A percentile compares a stretch with the other conserved stretches of the same genome.
phyloP scores from a whole-genome alignment of 2,888 invertebrate genomes.

The Pimpla rufipes region DNA sequence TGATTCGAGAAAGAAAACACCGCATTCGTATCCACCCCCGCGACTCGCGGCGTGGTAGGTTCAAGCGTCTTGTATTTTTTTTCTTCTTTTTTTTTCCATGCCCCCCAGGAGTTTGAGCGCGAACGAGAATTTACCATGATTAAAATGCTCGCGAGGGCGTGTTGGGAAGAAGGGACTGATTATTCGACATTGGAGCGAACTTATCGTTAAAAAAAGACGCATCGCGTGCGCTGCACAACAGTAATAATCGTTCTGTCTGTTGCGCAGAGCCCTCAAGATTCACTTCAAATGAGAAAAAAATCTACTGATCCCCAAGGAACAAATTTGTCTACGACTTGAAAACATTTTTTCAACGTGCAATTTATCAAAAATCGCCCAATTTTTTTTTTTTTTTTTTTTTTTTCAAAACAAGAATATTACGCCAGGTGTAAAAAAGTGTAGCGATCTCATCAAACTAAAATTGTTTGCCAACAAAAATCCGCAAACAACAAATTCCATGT shows the following conservation, averaged over 20 bases:
- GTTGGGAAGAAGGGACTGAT: slow-evolving; percentile 18
- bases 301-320: too few relatives aligned
- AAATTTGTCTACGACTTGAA: too few relatives aligned
- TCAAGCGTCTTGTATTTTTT: slow-evolving; percentile 23
- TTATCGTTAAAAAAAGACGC: slow-evolving; percentile 3
- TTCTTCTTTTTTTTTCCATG: slow-evolving; percentile 12
- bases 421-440: too few relatives aligned
- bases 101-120: slow-evolving; percentile 10
- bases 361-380: too few relatives aligned
- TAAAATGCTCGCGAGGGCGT: slow-evolving; percentile 64
- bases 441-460: too few relatives aligned
- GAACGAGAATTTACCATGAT: slow-evolving; percentile 63
- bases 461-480: too few relatives aligned
- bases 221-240: background rate
- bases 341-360: too few relatives aligned
- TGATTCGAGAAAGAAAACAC: slow-evolving; percentile 65
- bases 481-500: too few relatives aligned
- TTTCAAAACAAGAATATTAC: too few relatives aligned
- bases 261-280: too few relatives aligned
- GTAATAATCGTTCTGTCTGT: background rate
- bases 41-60: slow-evolving; percentile 23
- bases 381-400: too few relatives aligned
- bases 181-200: slow-evolving; percentile 1
- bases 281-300: too few relatives aligned
- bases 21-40: slow-evolving; percentile 53